Percentiles rank a stretch among this genome's conserved stretches.
Evolutionary conservation across 2,888 invertebrate species (phyloP).

Genomic region (Eilema sororculum): DNA sequence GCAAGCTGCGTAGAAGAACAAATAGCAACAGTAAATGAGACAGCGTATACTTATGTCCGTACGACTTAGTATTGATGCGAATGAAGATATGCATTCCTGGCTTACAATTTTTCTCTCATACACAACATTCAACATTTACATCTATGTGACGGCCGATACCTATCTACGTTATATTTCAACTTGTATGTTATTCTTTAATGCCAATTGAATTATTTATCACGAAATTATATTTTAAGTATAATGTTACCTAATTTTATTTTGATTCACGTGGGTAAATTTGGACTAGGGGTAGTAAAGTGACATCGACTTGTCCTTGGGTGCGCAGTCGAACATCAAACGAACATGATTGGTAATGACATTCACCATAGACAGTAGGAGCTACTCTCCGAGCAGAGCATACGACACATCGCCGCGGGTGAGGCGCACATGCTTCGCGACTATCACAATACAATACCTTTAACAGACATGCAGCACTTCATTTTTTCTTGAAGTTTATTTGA

Average conservation of each 20-base stretch:
- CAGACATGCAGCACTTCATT: constrained; percentile 75
- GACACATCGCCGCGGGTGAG: constrained; percentile 59
- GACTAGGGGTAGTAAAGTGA: constrained; percentile 38
- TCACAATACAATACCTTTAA: constrained; percentile 61
- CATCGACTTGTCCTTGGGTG: constrained; percentile 50
- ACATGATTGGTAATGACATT: constrained; percentile 40
- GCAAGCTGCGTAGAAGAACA: constrained; percentile 92
- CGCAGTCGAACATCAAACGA: constrained; percentile 41
- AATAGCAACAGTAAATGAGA: constrained; percentile 89
- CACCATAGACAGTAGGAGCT: constrained; percentile 49
- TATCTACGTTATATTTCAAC: constrained; percentile 32
- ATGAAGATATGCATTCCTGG: constrained; percentile 60
- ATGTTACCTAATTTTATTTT: constrained; percentile 36
- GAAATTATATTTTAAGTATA: constrained; percentile 9
- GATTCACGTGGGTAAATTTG: constrained; percentile 40
- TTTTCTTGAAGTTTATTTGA: constrained; percentile 62
- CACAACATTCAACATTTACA: constrained; percentile 52
- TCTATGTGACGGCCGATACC: constrained; percentile 46
- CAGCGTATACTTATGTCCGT: constrained; percentile 65
- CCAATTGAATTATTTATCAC: constrained; percentile 31
- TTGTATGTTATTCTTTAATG: constrained; percentile 26
- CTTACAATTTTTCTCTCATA: constrained; percentile 48
- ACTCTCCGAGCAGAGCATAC: constrained; percentile 53
- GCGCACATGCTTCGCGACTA: constrained; percentile 70
- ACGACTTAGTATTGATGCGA: constrained; percentile 63